A percentile compares a stretch with the other conserved stretches of the same genome.
Conservation (phyloP, 2,888 invertebrate species). For the Agrilus mali region DNA sequence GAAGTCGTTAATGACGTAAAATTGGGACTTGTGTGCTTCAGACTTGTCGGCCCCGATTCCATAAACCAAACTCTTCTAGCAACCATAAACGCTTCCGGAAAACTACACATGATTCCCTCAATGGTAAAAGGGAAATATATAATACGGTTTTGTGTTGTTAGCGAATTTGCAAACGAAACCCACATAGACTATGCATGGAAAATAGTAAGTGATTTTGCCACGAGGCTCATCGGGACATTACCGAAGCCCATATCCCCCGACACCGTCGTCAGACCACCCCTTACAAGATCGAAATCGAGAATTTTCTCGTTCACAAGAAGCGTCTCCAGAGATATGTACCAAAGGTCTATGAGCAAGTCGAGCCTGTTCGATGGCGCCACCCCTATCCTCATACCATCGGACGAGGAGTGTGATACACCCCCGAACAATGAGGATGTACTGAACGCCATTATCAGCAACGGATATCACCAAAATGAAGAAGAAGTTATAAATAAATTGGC, state of each 20-base stretch:
- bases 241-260: slow-evolving; percentile 31
- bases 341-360: slow-evolving; percentile 37
- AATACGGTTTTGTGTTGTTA: slow-evolving; percentile 63
- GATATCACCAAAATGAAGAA: slow-evolving; percentile 2
- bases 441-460: slow-evolving; percentile 3
- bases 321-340: slow-evolving; percentile 41
- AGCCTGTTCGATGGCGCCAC: slow-evolving; percentile 42
- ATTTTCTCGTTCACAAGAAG: slow-evolving; percentile 45
- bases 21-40: slow-evolving; percentile 67
- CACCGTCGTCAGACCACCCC: slow-evolving; percentile 32
- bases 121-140: slow-evolving; percentile 63
- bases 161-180: slow-evolving; percentile 61
- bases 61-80: slow-evolving; percentile 66
- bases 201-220: slow-evolving; percentile 46
- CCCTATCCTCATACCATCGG: slow-evolving; percentile 40
- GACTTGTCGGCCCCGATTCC: slow-evolving; percentile 54
- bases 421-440: slow-evolving; percentile 10
- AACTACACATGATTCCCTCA: slow-evolving; percentile 78
- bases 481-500: slow-evolving; percentile 2
- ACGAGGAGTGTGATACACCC: slow-evolving; percentile 13
- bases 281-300: slow-evolving; percentile 40
- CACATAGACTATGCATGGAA: slow-evolving; percentile 58
- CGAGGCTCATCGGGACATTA: slow-evolving; percentile 38
- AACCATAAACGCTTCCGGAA: slow-evolving; percentile 69
- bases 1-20: slow-evolving; percentile 65